Evolutionary conservation across 2,113 vertebrate genomes (phyloP).

Genomic region (Pungitius pungitius): DNA sequence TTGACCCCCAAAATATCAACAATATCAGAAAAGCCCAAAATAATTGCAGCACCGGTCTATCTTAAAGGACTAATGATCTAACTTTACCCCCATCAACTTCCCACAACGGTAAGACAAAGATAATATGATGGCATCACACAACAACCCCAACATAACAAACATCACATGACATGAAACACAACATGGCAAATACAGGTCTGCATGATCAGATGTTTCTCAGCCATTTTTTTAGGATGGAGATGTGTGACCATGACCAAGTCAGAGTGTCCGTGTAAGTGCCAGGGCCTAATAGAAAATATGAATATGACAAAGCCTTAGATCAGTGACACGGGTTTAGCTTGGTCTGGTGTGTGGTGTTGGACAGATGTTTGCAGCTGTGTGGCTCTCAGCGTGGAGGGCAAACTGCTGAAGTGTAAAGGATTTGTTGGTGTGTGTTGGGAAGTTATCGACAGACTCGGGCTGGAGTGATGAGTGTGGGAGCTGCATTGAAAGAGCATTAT

Average conservation of each 20-base stretch:
- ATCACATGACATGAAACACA: neutral
- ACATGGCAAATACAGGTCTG: neutral
- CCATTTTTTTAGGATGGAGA: neutral
- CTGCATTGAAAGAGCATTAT: slow-evolving; percentile 63
- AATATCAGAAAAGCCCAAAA: neutral
- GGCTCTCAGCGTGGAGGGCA: slow-evolving; percentile 23
- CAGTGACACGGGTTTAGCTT: neutral
- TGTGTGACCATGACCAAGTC: neutral
- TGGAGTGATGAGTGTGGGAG: slow-evolving; percentile 66
- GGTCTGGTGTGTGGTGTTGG: neutral
- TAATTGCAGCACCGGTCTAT: neutral
- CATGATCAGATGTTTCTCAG: neutral
- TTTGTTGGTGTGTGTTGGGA: slow-evolving; percentile 37
- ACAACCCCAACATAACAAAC: neutral
- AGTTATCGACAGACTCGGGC: slow-evolving; percentile 62
- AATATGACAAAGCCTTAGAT: neutral
- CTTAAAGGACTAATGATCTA: neutral
- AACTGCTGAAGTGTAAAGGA: slow-evolving; percentile 41
- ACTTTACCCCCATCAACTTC: neutral
- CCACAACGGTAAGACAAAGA: neutral
- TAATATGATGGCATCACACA: neutral
- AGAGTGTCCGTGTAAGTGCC: neutral
- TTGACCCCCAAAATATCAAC: neutral
- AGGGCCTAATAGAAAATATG: neutral
- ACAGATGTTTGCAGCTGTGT: slow-evolving; percentile 34